phyloP scores from a whole-genome alignment of 2,888 invertebrate species.

The Hoplodrina ambigua region DNA sequence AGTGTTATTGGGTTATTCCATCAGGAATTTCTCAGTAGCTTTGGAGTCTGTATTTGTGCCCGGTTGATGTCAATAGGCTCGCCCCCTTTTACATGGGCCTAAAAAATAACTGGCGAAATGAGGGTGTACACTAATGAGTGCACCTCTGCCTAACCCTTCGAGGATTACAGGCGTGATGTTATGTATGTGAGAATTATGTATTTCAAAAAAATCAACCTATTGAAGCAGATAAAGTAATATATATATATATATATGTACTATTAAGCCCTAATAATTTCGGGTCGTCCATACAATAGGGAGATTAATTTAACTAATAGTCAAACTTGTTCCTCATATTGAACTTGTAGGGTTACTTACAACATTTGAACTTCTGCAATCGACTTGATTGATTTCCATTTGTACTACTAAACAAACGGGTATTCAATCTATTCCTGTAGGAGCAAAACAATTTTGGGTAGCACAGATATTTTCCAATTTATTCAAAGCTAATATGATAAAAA shows the following conservation, averaged over 20 bases:
- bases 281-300: background rate
- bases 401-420: constrained; percentile 2
- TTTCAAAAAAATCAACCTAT: background rate
- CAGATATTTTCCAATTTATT: background rate
- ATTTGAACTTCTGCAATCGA: constrained; percentile 22
- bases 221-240: no score
- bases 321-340: constrained; percentile 19
- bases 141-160: no score
- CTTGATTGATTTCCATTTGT: constrained; percentile 14
- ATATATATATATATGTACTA: no score
- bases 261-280: background rate
- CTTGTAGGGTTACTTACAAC: background rate
- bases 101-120: no score
- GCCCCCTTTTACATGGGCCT: no score
- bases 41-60: no score
- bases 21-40: no score
- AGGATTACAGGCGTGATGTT: no score
- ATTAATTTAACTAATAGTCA: constrained; percentile 24
- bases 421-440: background rate
- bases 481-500: background rate
- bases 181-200: background rate
- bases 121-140: no score
- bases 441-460: background rate
- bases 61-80: no score
- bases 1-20: no score